These are phyloP conservation scores for Fulmarus glacialis DNA, from an alignment of 2,113 vertebrate genomes.

Conservation along the genomic window DNA sequence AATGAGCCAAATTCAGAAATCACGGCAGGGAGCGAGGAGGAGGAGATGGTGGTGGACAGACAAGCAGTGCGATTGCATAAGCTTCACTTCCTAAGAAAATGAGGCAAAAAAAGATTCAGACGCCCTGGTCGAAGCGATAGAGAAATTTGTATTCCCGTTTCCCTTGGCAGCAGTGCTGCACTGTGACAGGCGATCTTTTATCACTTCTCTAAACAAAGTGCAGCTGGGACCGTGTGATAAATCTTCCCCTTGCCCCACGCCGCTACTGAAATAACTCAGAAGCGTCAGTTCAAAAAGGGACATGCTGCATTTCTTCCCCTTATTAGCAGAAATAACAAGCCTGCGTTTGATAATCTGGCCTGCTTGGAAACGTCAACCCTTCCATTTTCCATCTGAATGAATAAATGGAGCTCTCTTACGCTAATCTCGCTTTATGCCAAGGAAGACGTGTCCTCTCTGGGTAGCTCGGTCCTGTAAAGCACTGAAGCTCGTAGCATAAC, in stretches of 20 bases:
- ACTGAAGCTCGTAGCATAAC: background rate
- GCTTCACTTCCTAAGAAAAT: background rate
- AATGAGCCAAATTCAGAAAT: background rate
- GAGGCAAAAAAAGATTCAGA: background rate
- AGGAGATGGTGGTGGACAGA: background rate
- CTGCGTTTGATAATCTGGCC: background rate
- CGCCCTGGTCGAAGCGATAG: background rate
- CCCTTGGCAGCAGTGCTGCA: background rate
- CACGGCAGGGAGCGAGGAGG: background rate
- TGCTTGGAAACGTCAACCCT: background rate
- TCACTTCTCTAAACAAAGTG: background rate
- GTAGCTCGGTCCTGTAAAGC: accelerated
- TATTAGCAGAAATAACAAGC: background rate
- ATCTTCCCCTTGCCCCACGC: background rate
- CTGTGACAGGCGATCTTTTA: background rate
- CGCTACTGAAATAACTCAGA: background rate
- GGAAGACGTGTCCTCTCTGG: accelerated
- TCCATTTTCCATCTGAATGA: background rate
- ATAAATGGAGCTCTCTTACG: background rate
- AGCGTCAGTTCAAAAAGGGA: background rate
- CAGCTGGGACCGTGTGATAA: background rate
- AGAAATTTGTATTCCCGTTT: background rate
- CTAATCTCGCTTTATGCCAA: accelerated
- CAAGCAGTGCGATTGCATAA: background rate
- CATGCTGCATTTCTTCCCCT: background rate